Base-by-base conservation (phyloP, 2,888 invertebrate genomes). In the Eulithis prunata region DNA sequence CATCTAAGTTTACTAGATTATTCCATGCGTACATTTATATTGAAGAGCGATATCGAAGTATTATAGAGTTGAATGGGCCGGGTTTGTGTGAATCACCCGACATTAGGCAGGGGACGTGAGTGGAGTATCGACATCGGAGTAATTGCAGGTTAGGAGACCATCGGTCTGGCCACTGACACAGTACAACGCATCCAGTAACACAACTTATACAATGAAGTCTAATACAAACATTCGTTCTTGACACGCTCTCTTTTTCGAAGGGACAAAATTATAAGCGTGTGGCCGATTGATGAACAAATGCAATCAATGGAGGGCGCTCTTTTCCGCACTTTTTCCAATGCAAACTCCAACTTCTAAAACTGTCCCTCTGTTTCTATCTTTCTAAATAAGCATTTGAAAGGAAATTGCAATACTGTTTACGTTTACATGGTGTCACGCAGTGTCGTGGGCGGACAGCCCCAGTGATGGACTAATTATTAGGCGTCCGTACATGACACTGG, bases 401-500 rank as follows among this genome's bases (percentile, higher is more conserved):
- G 1, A 4, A 32, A 10, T 14, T 47, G 54, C 11, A 11, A 13
- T 54, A 46, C 63, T 63, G 47, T 38, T 46, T 41, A 14, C 8
- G 8, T 5, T 1, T 32, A 14, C 49, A 21, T 14, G 21, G 12
- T 32, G 56, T 14, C 10, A 43, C 38, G 10, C 49, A 14, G 32
- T 28, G 54, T 38, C 13, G 64, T 55, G 64, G 64, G 54, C 46
- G 58, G 55, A 64, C 58, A 61, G n/a, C 41, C 14, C 32, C 8
- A 36, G 43, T 63, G 64, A 59, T 59, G 58, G 54, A 59, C 64
- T 64, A 59, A 64, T 64, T 59, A 55, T 36, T 41, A 43, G 54
- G 54, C 55, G 54, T 59, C 32, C n/a, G 11, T 38, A 47, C 57
- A 45, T 53, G 54, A 52, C 57, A 54, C 63, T 38, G 57, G 7